These are phyloP conservation scores for Bubo bubo DNA, from an alignment of 2,113 vertebrate genomes.

Conservation along the genomic window DNA sequence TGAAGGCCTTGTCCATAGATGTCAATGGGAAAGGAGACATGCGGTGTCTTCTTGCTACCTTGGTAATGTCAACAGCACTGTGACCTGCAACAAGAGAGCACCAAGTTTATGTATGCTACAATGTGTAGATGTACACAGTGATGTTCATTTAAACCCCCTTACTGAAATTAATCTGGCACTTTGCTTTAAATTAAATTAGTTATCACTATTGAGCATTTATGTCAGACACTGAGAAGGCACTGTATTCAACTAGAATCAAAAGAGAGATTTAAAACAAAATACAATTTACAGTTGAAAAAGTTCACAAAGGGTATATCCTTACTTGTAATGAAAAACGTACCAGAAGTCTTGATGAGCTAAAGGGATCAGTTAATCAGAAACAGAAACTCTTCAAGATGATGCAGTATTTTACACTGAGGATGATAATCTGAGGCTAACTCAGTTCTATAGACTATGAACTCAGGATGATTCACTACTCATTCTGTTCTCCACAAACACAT, in stretches of 20 bases:
- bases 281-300: neutral
- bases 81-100: conserved; percentile 82
- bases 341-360: neutral
- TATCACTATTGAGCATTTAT: neutral
- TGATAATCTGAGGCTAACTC: neutral
- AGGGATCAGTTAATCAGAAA: neutral
- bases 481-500: neutral
- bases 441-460: neutral
- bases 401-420: neutral
- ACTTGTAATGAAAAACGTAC: neutral
- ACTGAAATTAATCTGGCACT: neutral
- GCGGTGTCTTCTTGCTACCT: conserved; percentile 97
- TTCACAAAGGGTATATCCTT: neutral
- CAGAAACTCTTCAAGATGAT: neutral
- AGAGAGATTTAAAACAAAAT: neutral
- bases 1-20: conserved; percentile 99
- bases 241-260: neutral
- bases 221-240: neutral
- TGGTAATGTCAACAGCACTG: conserved; percentile 98
- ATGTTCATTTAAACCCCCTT: neutral
- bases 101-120: neutral
- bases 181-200: neutral
- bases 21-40: conserved; percentile 98
- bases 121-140: neutral
- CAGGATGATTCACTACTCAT: neutral